Conservation (phyloP, 1,140 invertebrate genomes). For the Homalodisca vitripennis region DNA sequence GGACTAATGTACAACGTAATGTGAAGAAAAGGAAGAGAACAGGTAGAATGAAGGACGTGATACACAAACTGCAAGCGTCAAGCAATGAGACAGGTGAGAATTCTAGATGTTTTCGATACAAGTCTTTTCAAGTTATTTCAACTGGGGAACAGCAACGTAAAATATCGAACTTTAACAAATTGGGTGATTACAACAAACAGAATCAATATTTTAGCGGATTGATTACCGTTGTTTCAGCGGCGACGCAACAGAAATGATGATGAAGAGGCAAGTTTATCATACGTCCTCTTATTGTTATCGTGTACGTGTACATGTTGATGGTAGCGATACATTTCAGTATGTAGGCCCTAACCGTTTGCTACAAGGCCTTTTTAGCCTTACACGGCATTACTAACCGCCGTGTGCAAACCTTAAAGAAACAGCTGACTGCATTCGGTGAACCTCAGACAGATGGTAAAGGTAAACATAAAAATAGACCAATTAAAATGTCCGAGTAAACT, state of each 20-base stretch:
- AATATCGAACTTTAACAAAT: conserved; percentile 28
- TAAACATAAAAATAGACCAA: too few relatives aligned
- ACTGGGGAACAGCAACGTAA: conserved; percentile 23
- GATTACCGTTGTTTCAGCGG: conserved; percentile 20
- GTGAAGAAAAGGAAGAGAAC: too few relatives aligned
- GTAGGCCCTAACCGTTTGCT: background rate
- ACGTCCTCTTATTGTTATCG: background rate
- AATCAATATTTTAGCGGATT: conserved; percentile 25
- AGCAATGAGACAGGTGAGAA: conserved; percentile 1
- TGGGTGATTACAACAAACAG: conserved; percentile 18
- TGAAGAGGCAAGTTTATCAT: conserved; percentile 19
- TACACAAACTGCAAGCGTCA: too few relatives aligned
- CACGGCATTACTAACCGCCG: too few relatives aligned
- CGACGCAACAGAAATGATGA: conserved; percentile 14
- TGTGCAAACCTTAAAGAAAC: too few relatives aligned
- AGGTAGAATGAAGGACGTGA: too few relatives aligned
- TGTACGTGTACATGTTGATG: too few relatives aligned
- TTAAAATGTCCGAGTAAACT: too few relatives aligned
- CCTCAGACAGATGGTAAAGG: too few relatives aligned
- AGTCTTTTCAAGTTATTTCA: conserved; percentile 11
- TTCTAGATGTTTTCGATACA: conserved; percentile 8
- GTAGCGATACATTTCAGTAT: too few relatives aligned
- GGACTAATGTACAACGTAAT: conserved; percentile 18
- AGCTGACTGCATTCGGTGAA: too few relatives aligned
- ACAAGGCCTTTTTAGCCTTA: background rate